A percentile compares a stretch with the other conserved stretches of the same genome.
Conservation (phyloP, 2,113 vertebrate genomes). For the Microcebus tavaratra region DNA sequence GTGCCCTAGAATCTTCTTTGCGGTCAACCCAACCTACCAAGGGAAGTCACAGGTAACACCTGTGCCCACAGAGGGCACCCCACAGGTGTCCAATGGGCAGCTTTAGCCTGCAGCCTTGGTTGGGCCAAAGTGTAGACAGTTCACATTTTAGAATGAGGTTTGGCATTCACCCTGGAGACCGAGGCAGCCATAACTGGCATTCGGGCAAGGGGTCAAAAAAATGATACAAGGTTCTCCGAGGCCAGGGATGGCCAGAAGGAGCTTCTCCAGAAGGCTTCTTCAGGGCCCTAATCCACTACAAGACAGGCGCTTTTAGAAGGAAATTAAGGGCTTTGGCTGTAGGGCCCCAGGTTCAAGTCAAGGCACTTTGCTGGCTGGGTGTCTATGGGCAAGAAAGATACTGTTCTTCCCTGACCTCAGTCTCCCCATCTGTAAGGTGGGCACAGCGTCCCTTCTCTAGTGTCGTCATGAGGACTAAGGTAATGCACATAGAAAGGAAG, state of each 20-base stretch:
- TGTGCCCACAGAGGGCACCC: accelerated
- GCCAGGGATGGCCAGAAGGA: not conserved
- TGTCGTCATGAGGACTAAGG: not conserved
- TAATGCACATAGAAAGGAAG: not conserved
- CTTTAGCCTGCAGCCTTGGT: not conserved
- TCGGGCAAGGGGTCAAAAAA: not conserved
- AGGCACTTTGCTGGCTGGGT: not conserved
- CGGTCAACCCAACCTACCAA: not conserved
- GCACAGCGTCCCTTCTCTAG: not conserved
- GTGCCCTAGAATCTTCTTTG: not conserved
- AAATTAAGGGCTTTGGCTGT: not conserved
- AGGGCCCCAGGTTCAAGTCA: not conserved
- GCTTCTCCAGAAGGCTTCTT: not conserved
- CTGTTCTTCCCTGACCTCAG: not conserved
- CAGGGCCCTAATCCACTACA: not conserved
- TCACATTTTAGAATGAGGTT: not conserved
- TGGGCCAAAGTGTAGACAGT: not conserved
- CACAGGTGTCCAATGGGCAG: not conserved
- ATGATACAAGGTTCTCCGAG: not conserved
- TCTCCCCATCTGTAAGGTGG: not conserved
- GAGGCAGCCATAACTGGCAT: not conserved
- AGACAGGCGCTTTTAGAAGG: not conserved
- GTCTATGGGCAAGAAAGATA: not conserved
- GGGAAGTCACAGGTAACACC: not conserved
- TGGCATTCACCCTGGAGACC: not conserved